Evolutionary conservation across 1,140 invertebrate genomes (phyloP), one percentile per base, ranked within the genome.

Genomic region (Ridgeia piscesae): DNA sequence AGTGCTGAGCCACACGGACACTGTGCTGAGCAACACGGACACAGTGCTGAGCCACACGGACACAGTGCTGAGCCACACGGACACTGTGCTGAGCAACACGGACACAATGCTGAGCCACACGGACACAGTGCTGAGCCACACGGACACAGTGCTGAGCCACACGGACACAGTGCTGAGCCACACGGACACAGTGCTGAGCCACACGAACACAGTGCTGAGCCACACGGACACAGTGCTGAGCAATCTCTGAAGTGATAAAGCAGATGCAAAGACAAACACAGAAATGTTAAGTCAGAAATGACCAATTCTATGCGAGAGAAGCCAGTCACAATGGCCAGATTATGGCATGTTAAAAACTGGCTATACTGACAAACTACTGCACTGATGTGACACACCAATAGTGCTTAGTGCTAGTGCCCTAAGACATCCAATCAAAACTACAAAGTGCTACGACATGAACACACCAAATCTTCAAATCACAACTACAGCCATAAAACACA

Each of bases 401-500:
- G 58, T 77, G 58, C 58, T 21, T 0, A 77, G 58, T 77, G 58
- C 58, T 77, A 21, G 58, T 77, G 58, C 6, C 58, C 27, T 9
- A 21, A 9, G 11, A 77, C 58, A 77, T 77, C 27, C 58, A 77
- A 8, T 77, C 58, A 77, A 77, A 4, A 77, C 58, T 21, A 77
- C 8, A 77, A 21, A 77, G 58, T 77, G 91, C 42, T n/a, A 58
- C 34, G 14, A 34, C 11, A 35, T 35, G 34, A 91, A 42, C 34
- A 4, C 42, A 42, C n/a, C 35, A 48, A 91, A 34, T 8, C 35
- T 42, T 35, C 33, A 33, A 34, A 91, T 48, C 91, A 91, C 90
- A 91, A 34, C 91, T 35, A 91, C 42, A 91, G 34, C 42, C 33
- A n/a, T 17, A 17, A 42, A 91, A 88, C 33, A 92, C 48, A 9